These are phyloP conservation scores for Gopherus flavomarginatus DNA, from an alignment of 2,113 vertebrate genomes.

Conservation along the genomic window DNA sequence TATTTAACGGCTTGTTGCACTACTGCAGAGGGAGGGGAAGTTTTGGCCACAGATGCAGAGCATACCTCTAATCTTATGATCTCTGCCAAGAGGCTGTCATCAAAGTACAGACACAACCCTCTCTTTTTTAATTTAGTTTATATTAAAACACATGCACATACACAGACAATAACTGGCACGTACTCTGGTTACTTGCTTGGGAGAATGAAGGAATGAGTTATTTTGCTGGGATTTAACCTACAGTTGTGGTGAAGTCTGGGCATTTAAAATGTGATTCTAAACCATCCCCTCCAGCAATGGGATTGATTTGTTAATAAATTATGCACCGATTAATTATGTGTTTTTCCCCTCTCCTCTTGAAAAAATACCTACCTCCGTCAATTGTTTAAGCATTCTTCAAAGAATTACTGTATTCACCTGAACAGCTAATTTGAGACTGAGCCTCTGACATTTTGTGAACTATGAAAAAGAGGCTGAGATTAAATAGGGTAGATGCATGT, in stretches of 20 bases:
- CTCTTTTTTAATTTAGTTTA: not conserved
- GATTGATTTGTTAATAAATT: conserved; percentile 42
- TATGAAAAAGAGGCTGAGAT: not conserved
- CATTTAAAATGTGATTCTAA: not conserved
- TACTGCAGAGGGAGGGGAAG: not conserved
- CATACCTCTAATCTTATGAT: not conserved
- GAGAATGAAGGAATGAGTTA: not conserved
- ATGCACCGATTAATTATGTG: conserved; percentile 34
- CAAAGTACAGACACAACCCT: not conserved
- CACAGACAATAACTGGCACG: not conserved
- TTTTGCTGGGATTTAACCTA: not conserved
- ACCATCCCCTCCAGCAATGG: not conserved
- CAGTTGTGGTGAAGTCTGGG: not conserved
- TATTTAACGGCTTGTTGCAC: not conserved
- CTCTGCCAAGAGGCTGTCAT: not conserved
- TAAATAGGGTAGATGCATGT: not conserved
- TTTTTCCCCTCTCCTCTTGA: not conserved
- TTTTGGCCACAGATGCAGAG: not conserved
- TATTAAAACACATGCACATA: not conserved
- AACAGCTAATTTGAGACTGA: not conserved
- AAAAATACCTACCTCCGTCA: not conserved
- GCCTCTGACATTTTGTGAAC: conserved; percentile 1
- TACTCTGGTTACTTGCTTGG: fast-evolving
- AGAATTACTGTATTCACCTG: not conserved
- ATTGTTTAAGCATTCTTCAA: not conserved